Evolutionary conservation across 2,113 vertebrate genomes (phyloP), one percentile per base, ranked within the genome.

Genomic region (Cacatua alba): DNA sequence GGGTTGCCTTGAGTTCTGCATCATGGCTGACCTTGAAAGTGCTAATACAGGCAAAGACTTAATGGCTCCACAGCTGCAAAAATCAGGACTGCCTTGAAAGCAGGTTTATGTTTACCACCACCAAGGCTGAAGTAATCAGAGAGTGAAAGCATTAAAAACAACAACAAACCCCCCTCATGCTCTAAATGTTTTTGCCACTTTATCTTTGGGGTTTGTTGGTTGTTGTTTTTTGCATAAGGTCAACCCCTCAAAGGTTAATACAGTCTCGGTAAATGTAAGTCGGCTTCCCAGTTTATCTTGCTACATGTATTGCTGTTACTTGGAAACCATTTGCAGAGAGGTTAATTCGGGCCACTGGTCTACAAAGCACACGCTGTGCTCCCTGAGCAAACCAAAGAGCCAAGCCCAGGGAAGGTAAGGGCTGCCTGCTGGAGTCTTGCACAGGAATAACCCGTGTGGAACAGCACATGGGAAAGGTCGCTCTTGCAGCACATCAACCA

Each of bases 171-270:
- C 93, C 51, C 67, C 71, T 68, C 39, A 14, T 10, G 81, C 90
- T 74, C 88, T n/a, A 31, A 88, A 94, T 70, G 91, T 39, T 96
- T 96, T n/a, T 86, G 78, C 44, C 80, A 51, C 82, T 84, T 87
- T 62, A 51, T 80, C 17, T 88, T 95, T 16, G 57, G 57, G 51
- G 20, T 60, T 97, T 94, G 12, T 68, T 52, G 43, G 46, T 78
- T n/a, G 68, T 76, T 29, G 35, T 37, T 37, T 95, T 96, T 97
- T 90, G 89, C 94, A 83, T 97, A 97, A 98, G 97, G 98, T 98
- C 98, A 98, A 79, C 88, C 97, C 96, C 55, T 92, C 76, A 97
- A 71, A 97, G 96, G 98, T 98, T 97, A 97, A 98, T 97, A 97
- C 97, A 97, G 97, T 97, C 97, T 95, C 7, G 71, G 97, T 97